Base-by-base conservation (phyloP, 2,888 invertebrate species). In the Polydrusus pterygomalis region DNA sequence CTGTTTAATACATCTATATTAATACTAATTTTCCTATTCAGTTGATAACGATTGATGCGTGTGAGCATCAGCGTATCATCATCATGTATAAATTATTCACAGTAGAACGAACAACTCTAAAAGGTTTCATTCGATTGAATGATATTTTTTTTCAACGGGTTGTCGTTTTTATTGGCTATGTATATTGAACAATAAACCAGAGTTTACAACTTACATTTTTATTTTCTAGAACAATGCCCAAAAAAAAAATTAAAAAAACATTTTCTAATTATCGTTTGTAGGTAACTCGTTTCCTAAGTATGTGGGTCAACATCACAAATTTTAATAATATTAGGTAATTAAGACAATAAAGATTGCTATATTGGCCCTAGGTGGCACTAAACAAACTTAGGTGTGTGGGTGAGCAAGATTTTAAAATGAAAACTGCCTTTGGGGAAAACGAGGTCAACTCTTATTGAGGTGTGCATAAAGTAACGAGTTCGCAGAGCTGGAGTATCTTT, bases 401-500 rank as follows among this genome's bases (percentile, higher is more conserved):
- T 38, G 58, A 38, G 10, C 58, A 17, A 58, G 58, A 58, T 58
- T 58, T 58, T 38, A 58, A n/a, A 58, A 58, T 25, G 38, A 17
- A 38, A 58, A 58, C 9, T 38, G 58, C 34, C 38, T 58, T 30
- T 56, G 18, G 58, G 13, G 58, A 17, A 18, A 58, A 58, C 17
- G 20, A 56, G 30, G 56, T 11, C 30, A 20, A 25, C 30, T n/a
- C 56, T n/a, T n/a, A 30, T 30, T 30, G 13, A 10, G 7, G 30
- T 30, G 10, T 30, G 7, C 15, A n/a, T 11, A 51, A 18, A 30
- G 1, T 18, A 25, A 30, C 9, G 56, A 56, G 30, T 56, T 56
- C 8, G n/a, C n/a, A 56, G 56, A 56, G 18, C 15, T 56, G 25
- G 56, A 56, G 13, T 56, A 13, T 49, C 6, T 49, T 7, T 49